Evolutionary conservation across 2,797 vertebrate genomes (phyloP), one percentile per base, ranked within the genome.

Genomic region (Xenopus petersii): DNA sequence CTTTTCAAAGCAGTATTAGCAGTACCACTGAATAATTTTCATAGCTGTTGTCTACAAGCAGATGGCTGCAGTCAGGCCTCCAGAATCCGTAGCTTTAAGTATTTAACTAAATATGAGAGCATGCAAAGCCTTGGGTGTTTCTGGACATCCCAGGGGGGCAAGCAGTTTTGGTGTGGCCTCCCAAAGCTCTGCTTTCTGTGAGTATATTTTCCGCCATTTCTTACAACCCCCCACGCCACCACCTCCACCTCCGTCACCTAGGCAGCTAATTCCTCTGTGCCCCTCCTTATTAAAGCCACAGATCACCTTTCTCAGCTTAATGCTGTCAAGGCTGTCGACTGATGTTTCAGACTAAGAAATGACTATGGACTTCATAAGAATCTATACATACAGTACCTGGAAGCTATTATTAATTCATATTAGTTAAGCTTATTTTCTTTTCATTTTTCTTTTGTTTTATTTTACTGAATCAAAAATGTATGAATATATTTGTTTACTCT

Each of bases 211-310:
- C 88, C 90, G 91, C 91, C 88, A 87, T 91, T 90, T 90, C 90
- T 75, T 86, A 92, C 70, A 60, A 54, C 70, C 69, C 75, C 75
- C 58, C 62, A 15, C 92, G 93, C 92, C 93, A 93, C 64, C 68
- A 51, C 58, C 76, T 93, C 64, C 68, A 51, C 58, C 76, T 74
- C 76, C 71, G 87, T 95, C 95, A 94, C 93, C 90, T 94, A 92
- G 91, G 93, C 95, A 97, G 95, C 95, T 96, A 96, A 96, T 93
- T 97, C 95, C 94, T 95, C 85, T 74, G 93, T 95, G 95, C 93
- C 94, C 91, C 88, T 76, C 93, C 94, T 96, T 97, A 97, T 98
- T 98, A 96, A 97, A 97, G 93, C 92, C 94, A 96, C 96, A 96
- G 95, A 98, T 98, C 96, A 97, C 94, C 95, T 96, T 96, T 92